phyloP scores from a whole-genome alignment of 2,113 vertebrate genomes.

The Ariopsis seemanni region DNA sequence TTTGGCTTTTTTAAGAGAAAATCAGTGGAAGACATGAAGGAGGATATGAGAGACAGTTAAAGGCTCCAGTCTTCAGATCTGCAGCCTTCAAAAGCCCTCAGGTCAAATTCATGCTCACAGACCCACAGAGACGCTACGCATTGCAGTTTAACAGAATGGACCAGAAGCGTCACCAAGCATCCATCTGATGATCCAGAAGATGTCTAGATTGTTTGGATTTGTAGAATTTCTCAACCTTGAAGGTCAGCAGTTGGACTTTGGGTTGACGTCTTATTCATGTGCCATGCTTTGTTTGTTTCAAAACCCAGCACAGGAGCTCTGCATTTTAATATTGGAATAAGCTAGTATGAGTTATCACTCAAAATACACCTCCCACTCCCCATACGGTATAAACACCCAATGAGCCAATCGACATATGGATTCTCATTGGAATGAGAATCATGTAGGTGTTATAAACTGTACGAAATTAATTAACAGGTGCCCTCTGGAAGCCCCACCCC shows the following conservation, averaged over 20 bases:
- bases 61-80: neutral
- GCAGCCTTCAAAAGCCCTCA: constrained; percentile 29
- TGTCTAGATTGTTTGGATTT: constrained; percentile 26
- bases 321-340: neutral
- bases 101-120: constrained; percentile 30
- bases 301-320: neutral
- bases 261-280: neutral
- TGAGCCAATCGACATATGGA: neutral
- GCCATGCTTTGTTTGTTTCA: neutral
- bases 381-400: neutral
- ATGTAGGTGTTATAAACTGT: neutral
- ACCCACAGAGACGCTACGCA: neutral
- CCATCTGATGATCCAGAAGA: neutral
- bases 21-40: constrained; percentile 71
- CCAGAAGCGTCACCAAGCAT: neutral
- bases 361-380: neutral
- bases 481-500: neutral
- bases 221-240: neutral
- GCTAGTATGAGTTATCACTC: neutral
- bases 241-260: neutral
- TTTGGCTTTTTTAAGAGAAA: constrained; percentile 79
- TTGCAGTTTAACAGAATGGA: constrained; percentile 7
- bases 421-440: neutral
- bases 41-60: constrained; percentile 67
- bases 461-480: neutral